Evolutionary conservation across 2,797 vertebrate species (phyloP), one percentile per base, ranked within the genome.

Genomic region (Sternarchorhynchus goeldii): DNA sequence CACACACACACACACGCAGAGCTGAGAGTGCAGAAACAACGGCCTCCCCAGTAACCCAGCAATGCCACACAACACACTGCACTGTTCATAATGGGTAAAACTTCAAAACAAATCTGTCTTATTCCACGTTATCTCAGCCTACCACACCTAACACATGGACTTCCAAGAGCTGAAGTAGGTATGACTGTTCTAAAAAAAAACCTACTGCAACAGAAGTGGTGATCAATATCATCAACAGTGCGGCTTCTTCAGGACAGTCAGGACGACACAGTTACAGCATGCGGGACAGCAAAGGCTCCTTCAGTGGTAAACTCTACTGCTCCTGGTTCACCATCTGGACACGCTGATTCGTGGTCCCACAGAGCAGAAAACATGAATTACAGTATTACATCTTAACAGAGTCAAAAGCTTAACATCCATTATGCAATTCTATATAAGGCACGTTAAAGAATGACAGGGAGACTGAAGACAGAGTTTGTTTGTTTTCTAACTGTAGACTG

Each of bases 351-450:
- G 34, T 63, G 0, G 34, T 45, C 60, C 39, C 34, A 21, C 60
- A 66, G 14, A 32, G 59, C 70, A 59, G 17, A 71, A 21, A 12
- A 10, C 68, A 71, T 71, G 20, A 79, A 73, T 79, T 68, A 74
- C 71, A 68, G 63, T 25, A 50, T 41, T 50, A 60, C 34, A 62
- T 45, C 18, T 68, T 55, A 73, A 36, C 18, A 8, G 12, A 59
- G 25, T 45, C 39, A 17, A 39, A 60, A 60, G 70, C 63, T 31
- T 60, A 79, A 36, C 16, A 21, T 20, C 29, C 36, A 39, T 71
- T 39, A 39, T 31, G 31, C 53, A 32, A 31, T 16, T 71, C 31
- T 56, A 32, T 41, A 41, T 10, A 50, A 6, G 0, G 17, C 17
- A 16, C 50, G 29, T n/a, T 58, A 58, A 58, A n/a, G 21, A 56